Evolutionary conservation across 2,888 invertebrate genomes (phyloP), one percentile per base, ranked within the genome.

Genomic region (Steinernema carpocapsae): DNA sequence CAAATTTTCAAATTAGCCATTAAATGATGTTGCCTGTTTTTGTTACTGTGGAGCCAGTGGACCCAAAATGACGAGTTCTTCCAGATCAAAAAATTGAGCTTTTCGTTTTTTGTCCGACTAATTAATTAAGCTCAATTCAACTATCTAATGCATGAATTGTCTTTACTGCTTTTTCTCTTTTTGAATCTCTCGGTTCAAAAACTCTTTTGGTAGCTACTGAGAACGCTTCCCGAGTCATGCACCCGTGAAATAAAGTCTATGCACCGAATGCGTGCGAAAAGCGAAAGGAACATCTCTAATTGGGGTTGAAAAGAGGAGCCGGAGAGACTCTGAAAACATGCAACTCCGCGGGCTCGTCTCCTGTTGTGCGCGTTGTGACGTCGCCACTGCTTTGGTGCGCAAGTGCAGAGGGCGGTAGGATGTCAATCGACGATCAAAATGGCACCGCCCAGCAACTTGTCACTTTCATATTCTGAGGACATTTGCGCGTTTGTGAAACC

Each of bases 341-440:
- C 64, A 64, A 64, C 64, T 64, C 64, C 64, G 12, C 32, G 32
- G 1, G 29, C 64, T 64, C 64, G 29, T 64, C 64, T 32, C 64
- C 32, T 64, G 29, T 64, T 32, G 32, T 26, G n/a, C n/a, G n/a
- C n/a, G n/a, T n/a, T n/a, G n/a, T n/a, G n/a, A n/a, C n/a, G n/a
- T n/a, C n/a, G n/a, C 14, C 43, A 43, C 43, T 43, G 43, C 43
- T 56, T 32, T 64, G 64, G 29, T 64, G 64, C 64, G 64, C 64
- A 32, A 64, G 64, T 64, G 64, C 64, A 64, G 29, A 64, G 64
- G 64, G 64, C 64, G 64, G 64, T 32, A 64, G 64, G 64, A 64
- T 64, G 64, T 64, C 64, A 64, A 29, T 64, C 64, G 64, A 32
- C 64, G 64, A 64, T 64, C 64, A 64, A 64, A 64, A 64, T 64